Base-by-base conservation (phyloP, 2,797 vertebrate genomes). In the Anguilla anguilla region DNA sequence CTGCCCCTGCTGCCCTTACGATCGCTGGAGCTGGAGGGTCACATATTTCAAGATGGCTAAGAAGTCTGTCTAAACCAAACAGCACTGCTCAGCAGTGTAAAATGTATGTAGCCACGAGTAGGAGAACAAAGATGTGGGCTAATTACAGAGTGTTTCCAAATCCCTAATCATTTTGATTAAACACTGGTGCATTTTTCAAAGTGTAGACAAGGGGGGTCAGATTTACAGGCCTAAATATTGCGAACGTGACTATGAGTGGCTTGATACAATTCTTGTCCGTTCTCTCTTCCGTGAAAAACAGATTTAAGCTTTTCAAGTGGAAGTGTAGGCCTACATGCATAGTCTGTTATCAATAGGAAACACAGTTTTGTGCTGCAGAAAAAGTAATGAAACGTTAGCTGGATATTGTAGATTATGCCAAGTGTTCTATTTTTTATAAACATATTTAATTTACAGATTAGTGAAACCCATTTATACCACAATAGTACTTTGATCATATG, bases 1-100 rank as follows among this genome's bases (percentile, higher is more conserved):
- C 89, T 96, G 72, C 93, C 72, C 2, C 89, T 96, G 86, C 91
- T 92, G 82, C 28, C 31, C 6, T 25, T 4, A 15, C 79, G 31
- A 74, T 74, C 28, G 31, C 31, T 74, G 31, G 28, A 74, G 11
- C 28, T 35, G 31, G 13, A 74, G 79, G 43, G 46, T 82, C 39
- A 49, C 46, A 49, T 46, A 46, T 25, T 82, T 46, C 43, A 46
- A 4, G 5, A 35, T 17, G 31, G 7, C 22, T 46, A 6, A 25
- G 25, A 15, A 22, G 19, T 39, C 46, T 43, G 67, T 72, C n/a
- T 31, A 28, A 72, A 28, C 64, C 7, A 7, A 6, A n/a, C 69
- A 39, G 64, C 31, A 39, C 31, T 35, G 69, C 31, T 11, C 28
- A 74, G 69, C 31, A 35, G 6, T 35, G 2, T 69, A n/a, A 28